Evolutionary conservation across 2,888 invertebrate species (phyloP).

Genomic region (Hydraecia micacea): DNA sequence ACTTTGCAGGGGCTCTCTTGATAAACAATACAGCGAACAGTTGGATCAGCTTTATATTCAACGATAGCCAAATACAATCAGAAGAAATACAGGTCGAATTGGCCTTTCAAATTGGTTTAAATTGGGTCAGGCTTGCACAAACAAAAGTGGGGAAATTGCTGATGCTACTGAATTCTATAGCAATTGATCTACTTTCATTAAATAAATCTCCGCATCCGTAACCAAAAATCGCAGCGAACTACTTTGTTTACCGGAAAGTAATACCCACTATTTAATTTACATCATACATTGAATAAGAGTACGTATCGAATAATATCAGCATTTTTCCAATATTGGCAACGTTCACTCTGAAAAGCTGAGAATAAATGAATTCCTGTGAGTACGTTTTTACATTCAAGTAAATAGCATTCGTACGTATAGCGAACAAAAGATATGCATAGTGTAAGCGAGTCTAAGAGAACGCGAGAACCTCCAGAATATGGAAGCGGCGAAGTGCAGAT

Average conservation of each 20-base stretch:
- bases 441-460: constrained; percentile 30
- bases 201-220: constrained; percentile 71
- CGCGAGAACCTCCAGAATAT: constrained; percentile 24
- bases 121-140: constrained; percentile 87
- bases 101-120: constrained; percentile 86
- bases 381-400: constrained; percentile 51
- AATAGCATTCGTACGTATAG: constrained; percentile 37
- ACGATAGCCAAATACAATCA: constrained; percentile 83
- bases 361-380: constrained; percentile 52
- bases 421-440: constrained; percentile 51
- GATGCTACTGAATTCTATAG: constrained; percentile 74
- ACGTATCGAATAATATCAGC: constrained; percentile 51
- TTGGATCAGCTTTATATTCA: constrained; percentile 82
- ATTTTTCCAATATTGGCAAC: constrained; percentile 54
- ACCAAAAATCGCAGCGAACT: constrained; percentile 62
- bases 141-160: constrained; percentile 82
- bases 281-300: constrained; percentile 41
- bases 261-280: constrained; percentile 46
- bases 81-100: constrained; percentile 86
- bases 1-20: constrained; percentile 58
- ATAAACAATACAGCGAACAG: constrained; percentile 74
- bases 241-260: constrained; percentile 54
- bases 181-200: constrained; percentile 77
- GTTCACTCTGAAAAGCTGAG: constrained; percentile 45
- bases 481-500: constrained; percentile 40